Base-by-base conservation (phyloP, 2,797 vertebrate species). In the Acanthiza pusilla region DNA sequence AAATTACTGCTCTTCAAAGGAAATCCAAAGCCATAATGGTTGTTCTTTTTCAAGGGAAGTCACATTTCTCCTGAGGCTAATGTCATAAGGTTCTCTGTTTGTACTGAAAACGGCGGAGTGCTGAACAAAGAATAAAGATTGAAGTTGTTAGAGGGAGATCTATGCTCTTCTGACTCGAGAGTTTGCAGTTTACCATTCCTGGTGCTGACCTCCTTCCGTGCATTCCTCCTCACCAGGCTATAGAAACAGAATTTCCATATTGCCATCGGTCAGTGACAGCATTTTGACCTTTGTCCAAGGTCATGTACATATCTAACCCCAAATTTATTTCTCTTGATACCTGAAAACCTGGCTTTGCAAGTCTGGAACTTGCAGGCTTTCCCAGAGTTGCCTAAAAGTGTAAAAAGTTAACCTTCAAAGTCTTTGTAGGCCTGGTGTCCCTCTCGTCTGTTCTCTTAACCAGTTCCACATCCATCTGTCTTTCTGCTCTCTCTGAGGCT, bases 1-100 rank as follows among this genome's bases (percentile, higher is more conserved):
- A 85, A 96, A 93, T 93, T 30, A 13, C 48, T 86, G 8, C 74
- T 82, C 43, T 76, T 85, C 74, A 66, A 92, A 84, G 47, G 27
- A 17, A 93, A 91, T 79, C 27, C 62, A 70, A 60, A 85, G 51
- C 40, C 47, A 2, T 79, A 68, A 72, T 72, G n/a, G 10, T 45
- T 54, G 32, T 57, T 90, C 32, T 36, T 78, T 92, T 38, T 22
- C 50, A 38, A 81, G 20, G n/a, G 42, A 86, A 76, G 51, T 79
- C 38, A 29, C 54, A 15, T 80, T 90, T 93, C 82, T 91, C 47
- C 55, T 58, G 62, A 18, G 67, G 29, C 55, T 78, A 36, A 62
- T n/a, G 40, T 16, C 10, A 8, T 55, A 42, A 85, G 29, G 45
- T 67, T 62, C 67, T 89, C 85, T 74, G 58, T 91, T 88, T 76